Evolutionary conservation across 2,797 vertebrate genomes (phyloP).

Genomic region (Hoplostethus mediterraneus): DNA sequence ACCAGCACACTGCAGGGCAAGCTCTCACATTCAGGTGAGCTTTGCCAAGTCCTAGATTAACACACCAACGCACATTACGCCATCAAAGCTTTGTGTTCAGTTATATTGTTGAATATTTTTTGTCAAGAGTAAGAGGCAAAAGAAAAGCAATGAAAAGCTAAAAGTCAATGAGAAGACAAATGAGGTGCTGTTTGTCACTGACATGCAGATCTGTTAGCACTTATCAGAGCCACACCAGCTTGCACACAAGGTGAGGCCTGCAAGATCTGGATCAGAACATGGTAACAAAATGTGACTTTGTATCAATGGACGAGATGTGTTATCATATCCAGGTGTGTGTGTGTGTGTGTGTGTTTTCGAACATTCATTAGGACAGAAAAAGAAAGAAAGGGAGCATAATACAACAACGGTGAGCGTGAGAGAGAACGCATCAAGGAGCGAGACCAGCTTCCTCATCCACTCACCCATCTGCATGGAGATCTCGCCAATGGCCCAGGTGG

Average conservation of each 20-base stretch:
- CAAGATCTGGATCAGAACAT: slow-evolving; percentile 75
- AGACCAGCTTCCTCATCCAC: slow-evolving; percentile 51
- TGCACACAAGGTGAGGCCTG: background rate
- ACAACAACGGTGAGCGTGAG: too few species aligned
- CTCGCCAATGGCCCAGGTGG: slow-evolving; percentile 97
- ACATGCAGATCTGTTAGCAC: background rate
- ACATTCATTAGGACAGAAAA: too few species aligned
- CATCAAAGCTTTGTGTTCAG: background rate
- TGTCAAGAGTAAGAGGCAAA: background rate
- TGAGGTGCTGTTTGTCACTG: background rate
- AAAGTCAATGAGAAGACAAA: background rate
- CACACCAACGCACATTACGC: background rate
- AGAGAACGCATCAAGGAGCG: background rate
- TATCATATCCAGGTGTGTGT: slow-evolving; percentile 70
- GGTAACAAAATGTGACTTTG: slow-evolving; percentile 74
- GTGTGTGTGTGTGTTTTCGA: too few species aligned
- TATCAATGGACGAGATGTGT: slow-evolving; percentile 78
- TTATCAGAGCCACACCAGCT: background rate
- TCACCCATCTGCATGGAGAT: slow-evolving; percentile 98
- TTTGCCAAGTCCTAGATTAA: background rate
- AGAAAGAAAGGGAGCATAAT: too few species aligned
- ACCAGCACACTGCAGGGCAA: background rate
- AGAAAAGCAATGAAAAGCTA: background rate
- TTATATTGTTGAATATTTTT: background rate
- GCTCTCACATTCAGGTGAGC: background rate